Conservation (phyloP, 2,888 invertebrate genomes). For the Clanis bilineata region DNA sequence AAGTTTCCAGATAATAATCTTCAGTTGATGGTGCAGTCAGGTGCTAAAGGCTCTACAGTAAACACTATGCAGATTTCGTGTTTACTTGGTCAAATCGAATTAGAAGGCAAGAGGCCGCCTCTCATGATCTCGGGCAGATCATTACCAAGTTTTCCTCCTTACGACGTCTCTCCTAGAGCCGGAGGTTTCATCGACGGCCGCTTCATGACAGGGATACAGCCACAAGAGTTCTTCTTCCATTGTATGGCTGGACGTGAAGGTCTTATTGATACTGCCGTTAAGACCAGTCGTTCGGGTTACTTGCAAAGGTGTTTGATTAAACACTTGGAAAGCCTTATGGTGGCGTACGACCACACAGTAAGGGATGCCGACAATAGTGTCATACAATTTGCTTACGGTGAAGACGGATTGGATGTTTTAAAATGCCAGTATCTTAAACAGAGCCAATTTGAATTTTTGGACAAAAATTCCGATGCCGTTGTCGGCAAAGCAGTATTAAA, state of each 20-base stretch:
- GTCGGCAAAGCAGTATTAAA: conserved; percentile 81
- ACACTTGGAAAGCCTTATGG: conserved; percentile 96
- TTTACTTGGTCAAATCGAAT: conserved; percentile 97
- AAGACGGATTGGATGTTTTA: conserved; percentile 95
- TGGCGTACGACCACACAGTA: conserved; percentile 97
- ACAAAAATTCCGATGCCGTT: conserved; percentile 89
- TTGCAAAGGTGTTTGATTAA: conserved; percentile 98
- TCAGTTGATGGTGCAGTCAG: conserved; percentile 99
- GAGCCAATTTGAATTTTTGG: conserved; percentile 89
- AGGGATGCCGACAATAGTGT: conserved; percentile 96
- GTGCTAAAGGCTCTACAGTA: conserved; percentile 99
- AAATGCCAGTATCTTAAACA: conserved; percentile 92
- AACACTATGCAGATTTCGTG: conserved; percentile 99
- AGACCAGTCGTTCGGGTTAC: conserved; percentile 99
- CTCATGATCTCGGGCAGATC: conserved; percentile 96
- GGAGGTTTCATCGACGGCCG: conserved; percentile 98
- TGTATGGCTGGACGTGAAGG: conserved; percentile 99
- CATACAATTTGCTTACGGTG: conserved; percentile 96
- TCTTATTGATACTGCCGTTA: conserved; percentile 99
- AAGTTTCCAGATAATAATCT: conserved; percentile 97
- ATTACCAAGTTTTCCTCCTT: conserved; percentile 94
- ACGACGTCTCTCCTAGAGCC: conserved; percentile 93
- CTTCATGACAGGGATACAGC: conserved; percentile 99
- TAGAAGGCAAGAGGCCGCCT: conserved; percentile 98
- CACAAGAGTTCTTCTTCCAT: conserved; percentile 99